A percentile compares a stretch with the other conserved stretches of the same genome.
These are phyloP conservation scores for Anthophora plumipes DNA, from an alignment of 2,888 invertebrate genomes.

Conservation along the genomic window DNA sequence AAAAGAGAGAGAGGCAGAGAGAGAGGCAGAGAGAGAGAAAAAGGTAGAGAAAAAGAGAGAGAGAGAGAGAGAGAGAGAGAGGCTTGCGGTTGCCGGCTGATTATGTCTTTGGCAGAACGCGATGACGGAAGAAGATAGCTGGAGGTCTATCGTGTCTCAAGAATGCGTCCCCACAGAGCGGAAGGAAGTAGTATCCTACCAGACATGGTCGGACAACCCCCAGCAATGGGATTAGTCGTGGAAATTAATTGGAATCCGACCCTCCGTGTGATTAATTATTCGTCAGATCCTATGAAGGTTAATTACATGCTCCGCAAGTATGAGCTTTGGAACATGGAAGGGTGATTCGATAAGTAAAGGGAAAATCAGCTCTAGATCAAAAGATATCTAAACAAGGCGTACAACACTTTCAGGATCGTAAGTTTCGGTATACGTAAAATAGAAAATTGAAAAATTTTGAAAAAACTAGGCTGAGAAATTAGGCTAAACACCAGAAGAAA, in stretches of 20 bases:
- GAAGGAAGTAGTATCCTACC: constrained; percentile 12
- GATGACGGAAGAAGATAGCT: constrained; percentile 27
- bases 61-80: constrained; percentile 29
- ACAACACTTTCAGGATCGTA: no score
- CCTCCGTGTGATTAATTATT: constrained; percentile 25
- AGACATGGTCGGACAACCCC: background rate
- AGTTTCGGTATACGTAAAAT: no score
- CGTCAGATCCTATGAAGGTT: background rate
- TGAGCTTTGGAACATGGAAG: no score
- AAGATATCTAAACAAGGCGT: no score
- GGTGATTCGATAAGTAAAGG: no score
- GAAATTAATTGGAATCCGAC: constrained; percentile 23
- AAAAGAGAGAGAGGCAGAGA: no score
- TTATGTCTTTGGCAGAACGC: constrained; percentile 47
- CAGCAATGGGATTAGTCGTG: constrained; percentile 12
- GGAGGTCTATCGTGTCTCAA: constrained; percentile 36
- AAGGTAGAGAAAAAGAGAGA: no score
- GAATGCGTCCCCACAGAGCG: constrained; percentile 12
- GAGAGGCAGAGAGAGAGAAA: no score
- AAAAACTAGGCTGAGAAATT: no score
- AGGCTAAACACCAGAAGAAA: no score
- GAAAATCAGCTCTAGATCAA: no score
- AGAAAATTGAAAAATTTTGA: no score
- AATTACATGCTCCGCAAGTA: background rate
- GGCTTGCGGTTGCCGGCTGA: constrained; percentile 31